Base-by-base conservation (phyloP, 2,888 invertebrate genomes). In the Steinernema carpocapsae region DNA sequence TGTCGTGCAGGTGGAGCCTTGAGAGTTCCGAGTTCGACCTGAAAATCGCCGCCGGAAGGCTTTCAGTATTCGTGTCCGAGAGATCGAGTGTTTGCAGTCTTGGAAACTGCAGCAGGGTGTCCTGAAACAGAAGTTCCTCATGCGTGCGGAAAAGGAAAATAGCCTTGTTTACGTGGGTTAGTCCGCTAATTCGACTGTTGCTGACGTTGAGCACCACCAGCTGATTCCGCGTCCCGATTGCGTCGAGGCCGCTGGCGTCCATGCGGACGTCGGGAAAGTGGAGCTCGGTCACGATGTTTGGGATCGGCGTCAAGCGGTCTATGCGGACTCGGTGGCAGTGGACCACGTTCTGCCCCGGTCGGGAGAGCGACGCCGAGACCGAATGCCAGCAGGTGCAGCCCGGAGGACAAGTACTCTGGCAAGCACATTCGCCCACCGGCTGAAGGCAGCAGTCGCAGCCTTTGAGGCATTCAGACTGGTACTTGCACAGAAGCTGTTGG, bases 381-480 rank as follows among this genome's bases (percentile, higher is more conserved):
- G 75, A 75, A 12, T 74, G 59, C 52, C 59, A 76, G 46, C 76
- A 76, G 0, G 37, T 42, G 45, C 76, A 76, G 1, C 76, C 76
- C 7, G 74, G 75, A 3, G 76, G 76, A 64, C 76, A 76, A 0
- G 52, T 64, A 17, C 52, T 59, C 22, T 37, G 46, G 42, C 72
- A 72, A 10, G 52, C 1, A 29, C 72, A 72, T n/a, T 29, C 26
- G 19, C 42, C 52, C 1, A 48, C 7, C 10, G 32, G 64, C 48
- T 29, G 19, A 26, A 64, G 29, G 32, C 76, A 76, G 26, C 76
- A 76, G 19, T 75, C 42, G 64, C 76, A 76, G 4, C 76, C 76
- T 12, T 75, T 46, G 24, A 76, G 74, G 43, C 76, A 76, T 17
- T 76, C 52, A 22, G 74, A 74, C 51, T 76, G 75, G 37, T 76